Conservation (phyloP, 1,140 invertebrate species). For the Trypoxylus dichotomus region DNA sequence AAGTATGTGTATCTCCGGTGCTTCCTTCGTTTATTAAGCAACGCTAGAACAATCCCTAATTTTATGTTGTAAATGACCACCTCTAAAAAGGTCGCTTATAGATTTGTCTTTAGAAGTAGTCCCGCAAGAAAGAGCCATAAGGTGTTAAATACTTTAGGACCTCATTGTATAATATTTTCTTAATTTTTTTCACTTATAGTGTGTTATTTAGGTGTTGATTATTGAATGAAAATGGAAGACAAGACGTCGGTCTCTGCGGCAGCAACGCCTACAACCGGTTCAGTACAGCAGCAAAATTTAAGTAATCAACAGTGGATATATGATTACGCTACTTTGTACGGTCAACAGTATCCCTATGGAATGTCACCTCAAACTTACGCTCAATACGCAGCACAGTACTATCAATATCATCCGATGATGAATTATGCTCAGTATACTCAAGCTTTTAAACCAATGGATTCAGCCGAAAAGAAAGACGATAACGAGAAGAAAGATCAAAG, state of each 20-base stretch:
- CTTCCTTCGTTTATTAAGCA: too few relatives aligned
- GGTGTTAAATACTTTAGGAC: too few relatives aligned
- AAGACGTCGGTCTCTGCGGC: conserved; percentile 1
- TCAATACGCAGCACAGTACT: conserved; percentile 27
- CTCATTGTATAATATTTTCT: too few relatives aligned
- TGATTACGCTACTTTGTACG: conserved; percentile 30
- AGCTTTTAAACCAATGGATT: conserved; percentile 10
- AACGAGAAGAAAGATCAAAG: conserved; percentile 4
- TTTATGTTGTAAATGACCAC: too few relatives aligned
- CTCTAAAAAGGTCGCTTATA: too few relatives aligned
- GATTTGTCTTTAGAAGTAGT: too few relatives aligned
- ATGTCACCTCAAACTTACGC: conserved; percentile 21
- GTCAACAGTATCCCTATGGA: conserved; percentile 31
- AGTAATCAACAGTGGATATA: conserved; percentile 33
- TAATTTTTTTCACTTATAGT: too few relatives aligned
- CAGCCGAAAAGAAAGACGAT: conserved; percentile 12
- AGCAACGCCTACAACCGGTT: background rate
- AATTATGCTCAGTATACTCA: conserved; percentile 29
- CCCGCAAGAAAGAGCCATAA: too few relatives aligned
- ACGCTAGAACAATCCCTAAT: too few relatives aligned
- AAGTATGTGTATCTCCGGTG: too few relatives aligned
- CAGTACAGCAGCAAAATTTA: background rate
- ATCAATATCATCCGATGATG: conserved; percentile 32
- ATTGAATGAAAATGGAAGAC: background rate
- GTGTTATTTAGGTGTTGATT: background rate